Evolutionary conservation across 2,888 invertebrate species (phyloP), one percentile per base, ranked within the genome.

Genomic region (Ophion ellenae): DNA sequence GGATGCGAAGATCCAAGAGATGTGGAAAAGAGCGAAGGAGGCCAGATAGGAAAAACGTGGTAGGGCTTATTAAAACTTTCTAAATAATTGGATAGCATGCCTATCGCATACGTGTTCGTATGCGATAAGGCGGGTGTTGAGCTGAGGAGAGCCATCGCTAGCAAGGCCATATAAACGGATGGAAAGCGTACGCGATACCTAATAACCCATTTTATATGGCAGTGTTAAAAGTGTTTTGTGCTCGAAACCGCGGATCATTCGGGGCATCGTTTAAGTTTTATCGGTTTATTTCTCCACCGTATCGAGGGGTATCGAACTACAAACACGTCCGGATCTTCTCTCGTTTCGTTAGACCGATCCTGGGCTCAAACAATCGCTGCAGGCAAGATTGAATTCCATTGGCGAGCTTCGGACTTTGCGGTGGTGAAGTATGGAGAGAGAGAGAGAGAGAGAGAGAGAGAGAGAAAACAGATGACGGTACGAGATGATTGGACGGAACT

Each of bases 81-180:
- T 57, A 74, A 45, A 85, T 81, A 78, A 81, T 85, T 85, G 81
- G 81, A 78, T 78, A 78, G 40, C 73, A 53, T 32, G 64, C 77
- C 64, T 45, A 59, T 32, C n/a, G 36, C 66, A 63, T 73, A 81
- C 40, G 24, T 47, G 24, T 47, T n/a, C 45, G 36, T 74, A 57
- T 45, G 45, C 20, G 63, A 45, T 69, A 53, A 74, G 20, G 11
- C 36, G 36, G 36, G 40, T 47, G 47, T 24, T n/a, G 47, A 76
- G 28, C 24, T n/a, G 14, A 47, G 28, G 28, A 66, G 66, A 53
- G 61, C 63, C 40, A 45, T 74, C 61, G 10, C 61, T 40, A 11
- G 53, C 24, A 66, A 77, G 67, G 36, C 70, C 63, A 47, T 11
- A 77, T 74, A 61, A 77, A 78, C 36, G 63, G 57, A 63, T 45